Evolutionary conservation across 1,140 invertebrate species (phyloP).

Genomic region (Babylonia areolata): DNA sequence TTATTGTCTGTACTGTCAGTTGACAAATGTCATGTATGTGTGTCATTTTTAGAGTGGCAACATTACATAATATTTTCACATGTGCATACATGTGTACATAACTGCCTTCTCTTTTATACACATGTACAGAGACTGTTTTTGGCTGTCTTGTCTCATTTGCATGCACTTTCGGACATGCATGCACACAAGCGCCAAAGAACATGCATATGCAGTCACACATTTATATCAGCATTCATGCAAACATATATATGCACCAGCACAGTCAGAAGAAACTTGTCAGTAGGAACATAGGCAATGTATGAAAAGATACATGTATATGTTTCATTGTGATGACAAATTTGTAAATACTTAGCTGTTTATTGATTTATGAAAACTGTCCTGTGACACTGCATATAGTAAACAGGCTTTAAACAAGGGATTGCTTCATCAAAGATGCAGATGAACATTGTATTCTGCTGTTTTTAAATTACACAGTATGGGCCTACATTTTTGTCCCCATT

Average conservation of each 20-base stretch:
- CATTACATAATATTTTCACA: too few species aligned
- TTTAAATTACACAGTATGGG: too few species aligned
- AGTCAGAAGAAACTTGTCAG: background rate
- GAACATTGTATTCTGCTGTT: too few species aligned
- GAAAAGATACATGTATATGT: background rate
- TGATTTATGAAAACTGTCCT: too few species aligned
- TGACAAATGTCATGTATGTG: too few species aligned
- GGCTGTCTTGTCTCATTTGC: too few species aligned
- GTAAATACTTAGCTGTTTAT: background rate
- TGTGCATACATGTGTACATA: too few species aligned
- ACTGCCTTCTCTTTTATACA: background rate
- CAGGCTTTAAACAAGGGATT: too few species aligned
- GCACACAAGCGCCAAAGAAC: too few species aligned
- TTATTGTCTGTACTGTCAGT: too few species aligned
- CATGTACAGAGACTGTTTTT: background rate
- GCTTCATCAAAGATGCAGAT: background rate
- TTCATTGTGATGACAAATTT: background rate
- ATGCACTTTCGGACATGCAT: background rate
- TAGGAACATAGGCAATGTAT: background rate
- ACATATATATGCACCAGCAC: background rate
- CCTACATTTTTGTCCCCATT: background rate
- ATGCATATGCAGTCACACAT: background rate
- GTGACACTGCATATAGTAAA: too few species aligned
- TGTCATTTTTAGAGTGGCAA: too few species aligned
- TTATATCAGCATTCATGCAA: background rate